Evolutionary conservation across 2,888 invertebrate species (phyloP), one percentile per base, ranked within the genome.

Genomic region (Aproaerema taeniolella): DNA sequence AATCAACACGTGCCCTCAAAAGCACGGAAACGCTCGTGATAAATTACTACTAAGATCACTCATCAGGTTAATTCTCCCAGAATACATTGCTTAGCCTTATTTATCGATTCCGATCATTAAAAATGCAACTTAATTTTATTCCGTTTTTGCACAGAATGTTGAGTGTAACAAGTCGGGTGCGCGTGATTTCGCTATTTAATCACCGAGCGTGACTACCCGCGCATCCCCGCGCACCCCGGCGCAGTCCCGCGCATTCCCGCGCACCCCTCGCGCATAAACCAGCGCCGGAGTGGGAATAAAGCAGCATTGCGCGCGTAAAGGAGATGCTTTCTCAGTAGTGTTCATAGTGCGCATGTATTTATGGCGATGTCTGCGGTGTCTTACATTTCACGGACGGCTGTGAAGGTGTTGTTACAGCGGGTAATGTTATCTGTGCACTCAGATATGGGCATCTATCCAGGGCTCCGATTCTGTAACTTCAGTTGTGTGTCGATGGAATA

Each of bases 151-250:
- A n/a, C 20, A 20, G 5, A 4, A 20, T 20, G 20, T 20, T 20
- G 5, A 20, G n/a, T n/a, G n/a, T n/a, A n/a, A n/a, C n/a, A n/a
- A n/a, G n/a, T n/a, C n/a, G n/a, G n/a, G n/a, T 20, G 5, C 8
- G 20, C 20, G 20, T 20, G 20, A 20, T 8, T 20, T 20, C 26
- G n/a, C 26, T 3, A n/a, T 26, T 5, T 26, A 26, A 26, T 26
- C 26, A 26, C 26, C 26, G 26, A 6, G 35, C 36, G 12, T 32
- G 17, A 29, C 31, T 24, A 7, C 25, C 26, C 26, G 26, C 26
- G 26, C 26, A 6, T 2, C 8, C 2, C n/a, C 8, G 2, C n/a
- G 26, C 26, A n/a, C 26, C 26, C 26, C 20, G 5, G 26, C 26
- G 8, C 26, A 5, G 26, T n/a, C 8, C 26, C 26, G n/a, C n/a